phyloP scores from a whole-genome alignment of 2,113 vertebrate genomes.

The Anguilla japonica region DNA sequence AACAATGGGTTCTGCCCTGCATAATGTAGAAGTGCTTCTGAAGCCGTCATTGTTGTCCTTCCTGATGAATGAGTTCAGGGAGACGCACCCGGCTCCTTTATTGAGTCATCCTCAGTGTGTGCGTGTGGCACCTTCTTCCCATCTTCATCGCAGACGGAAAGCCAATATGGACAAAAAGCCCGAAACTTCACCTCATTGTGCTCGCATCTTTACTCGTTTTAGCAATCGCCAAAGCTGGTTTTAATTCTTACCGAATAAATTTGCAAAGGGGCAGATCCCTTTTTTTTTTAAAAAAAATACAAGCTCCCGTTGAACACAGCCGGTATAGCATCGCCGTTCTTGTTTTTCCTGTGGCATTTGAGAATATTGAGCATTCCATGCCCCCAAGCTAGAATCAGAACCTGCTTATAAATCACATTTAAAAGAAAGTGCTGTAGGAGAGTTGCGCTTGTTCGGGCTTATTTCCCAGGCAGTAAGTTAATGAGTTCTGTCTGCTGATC shows the following conservation, averaged over 20 bases:
- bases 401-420: not conserved
- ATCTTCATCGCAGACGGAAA: too few species aligned
- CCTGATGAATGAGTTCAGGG: not conserved
- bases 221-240: not conserved
- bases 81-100: not conserved
- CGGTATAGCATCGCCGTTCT: conserved; percentile 11
- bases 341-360: not conserved
- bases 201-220: too few species aligned
- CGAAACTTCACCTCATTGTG: too few species aligned
- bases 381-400: not conserved
- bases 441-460: not conserved
- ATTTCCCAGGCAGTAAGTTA: not conserved
- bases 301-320: conserved; percentile 9
- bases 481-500: not conserved
- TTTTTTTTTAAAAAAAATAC: not conserved
- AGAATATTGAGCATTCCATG: not conserved
- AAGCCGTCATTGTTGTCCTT: not conserved
- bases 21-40: not conserved
- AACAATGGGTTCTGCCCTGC: not conserved
- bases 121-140: not conserved
- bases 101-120: not conserved
- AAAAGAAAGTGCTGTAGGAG: not conserved
- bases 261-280: not conserved
- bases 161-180: not conserved
- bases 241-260: not conserved